These are phyloP conservation scores for Ichneumoninae sp. DNA, from an alignment of 2,888 invertebrate genomes.

Conservation along the genomic window DNA sequence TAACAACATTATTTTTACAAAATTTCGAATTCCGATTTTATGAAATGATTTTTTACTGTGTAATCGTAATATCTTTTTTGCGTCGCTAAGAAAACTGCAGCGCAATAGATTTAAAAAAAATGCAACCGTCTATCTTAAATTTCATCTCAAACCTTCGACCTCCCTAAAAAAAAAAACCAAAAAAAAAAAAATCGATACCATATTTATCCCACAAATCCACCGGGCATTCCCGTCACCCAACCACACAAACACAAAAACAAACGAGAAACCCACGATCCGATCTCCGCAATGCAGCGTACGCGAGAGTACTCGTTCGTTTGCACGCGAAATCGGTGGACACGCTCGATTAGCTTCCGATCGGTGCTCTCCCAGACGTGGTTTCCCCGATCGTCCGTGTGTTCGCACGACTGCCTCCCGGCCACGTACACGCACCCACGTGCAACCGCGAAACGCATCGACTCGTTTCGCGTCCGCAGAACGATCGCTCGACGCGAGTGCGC, in stretches of 20 bases:
- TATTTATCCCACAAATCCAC: neutral
- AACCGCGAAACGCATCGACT: neutral
- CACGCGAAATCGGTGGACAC: slow-evolving; percentile 33
- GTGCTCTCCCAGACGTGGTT: slow-evolving; percentile 5
- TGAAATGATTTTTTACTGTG: no score
- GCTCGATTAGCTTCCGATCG: slow-evolving; percentile 26
- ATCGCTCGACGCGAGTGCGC: neutral
- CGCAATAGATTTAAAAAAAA: neutral
- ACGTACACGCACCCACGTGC: neutral
- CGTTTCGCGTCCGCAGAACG: neutral
- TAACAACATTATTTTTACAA: no score
- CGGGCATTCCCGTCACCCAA: neutral
- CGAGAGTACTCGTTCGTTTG: slow-evolving; percentile 1
- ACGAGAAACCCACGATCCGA: neutral
- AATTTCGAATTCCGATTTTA: no score
- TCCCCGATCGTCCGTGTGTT: neutral
- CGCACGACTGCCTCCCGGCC: neutral
- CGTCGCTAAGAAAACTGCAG: neutral
- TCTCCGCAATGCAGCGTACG: neutral
- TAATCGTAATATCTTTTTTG: neutral
- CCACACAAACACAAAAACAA: neutral
- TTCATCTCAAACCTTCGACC: neutral
- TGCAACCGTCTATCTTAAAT: neutral
- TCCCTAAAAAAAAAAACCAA: neutral
- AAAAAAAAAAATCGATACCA: neutral